Percentiles rank a stretch among this genome's conserved stretches.
Conservation (phyloP, 1,140 invertebrate species). For the Drosophila santomea region DNA sequence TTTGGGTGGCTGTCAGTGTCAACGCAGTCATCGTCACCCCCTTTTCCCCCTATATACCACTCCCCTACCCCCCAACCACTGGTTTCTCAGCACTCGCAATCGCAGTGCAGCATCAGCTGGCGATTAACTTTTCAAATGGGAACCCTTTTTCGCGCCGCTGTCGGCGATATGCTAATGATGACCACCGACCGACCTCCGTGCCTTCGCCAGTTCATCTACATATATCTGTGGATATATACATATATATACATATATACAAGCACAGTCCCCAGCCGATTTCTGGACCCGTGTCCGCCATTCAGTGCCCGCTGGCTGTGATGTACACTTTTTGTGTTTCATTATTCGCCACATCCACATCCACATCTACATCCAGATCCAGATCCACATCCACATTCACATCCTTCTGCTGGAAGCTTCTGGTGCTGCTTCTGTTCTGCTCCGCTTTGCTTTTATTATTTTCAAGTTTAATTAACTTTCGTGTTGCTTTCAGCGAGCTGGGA, state of each 20-base stretch:
- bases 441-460: slow-evolving; percentile 80
- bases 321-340: slow-evolving; percentile 78
- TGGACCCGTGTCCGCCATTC: slow-evolving; percentile 32
- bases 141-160: slow-evolving; percentile 73
- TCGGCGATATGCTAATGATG: slow-evolving; percentile 78
- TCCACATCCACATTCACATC: slow-evolving; percentile 3
- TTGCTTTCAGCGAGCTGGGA: slow-evolving; percentile 56
- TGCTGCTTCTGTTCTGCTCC: slow-evolving; percentile 27
- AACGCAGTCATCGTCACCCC: slow-evolving; percentile 65
- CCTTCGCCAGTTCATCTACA: slow-evolving; percentile 8
- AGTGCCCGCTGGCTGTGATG: slow-evolving; percentile 54
- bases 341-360: slow-evolving; percentile 41
- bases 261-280: slow-evolving; percentile 10
- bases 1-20: slow-evolving; percentile 58
- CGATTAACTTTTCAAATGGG: slow-evolving; percentile 71
- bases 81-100: slow-evolving; percentile 23
- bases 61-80: not conserved
- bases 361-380: slow-evolving; percentile 3
- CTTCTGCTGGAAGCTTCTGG: slow-evolving; percentile 4
- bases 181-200: slow-evolving; percentile 38
- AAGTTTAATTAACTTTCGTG: slow-evolving; percentile 82
- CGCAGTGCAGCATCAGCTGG: slow-evolving; percentile 71
- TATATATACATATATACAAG: slow-evolving; percentile 6
- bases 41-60: too few relatives aligned
- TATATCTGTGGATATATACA: slow-evolving; percentile 7